Conservation (phyloP, 2,797 vertebrate species). For the Crenuchus spilurus region DNA sequence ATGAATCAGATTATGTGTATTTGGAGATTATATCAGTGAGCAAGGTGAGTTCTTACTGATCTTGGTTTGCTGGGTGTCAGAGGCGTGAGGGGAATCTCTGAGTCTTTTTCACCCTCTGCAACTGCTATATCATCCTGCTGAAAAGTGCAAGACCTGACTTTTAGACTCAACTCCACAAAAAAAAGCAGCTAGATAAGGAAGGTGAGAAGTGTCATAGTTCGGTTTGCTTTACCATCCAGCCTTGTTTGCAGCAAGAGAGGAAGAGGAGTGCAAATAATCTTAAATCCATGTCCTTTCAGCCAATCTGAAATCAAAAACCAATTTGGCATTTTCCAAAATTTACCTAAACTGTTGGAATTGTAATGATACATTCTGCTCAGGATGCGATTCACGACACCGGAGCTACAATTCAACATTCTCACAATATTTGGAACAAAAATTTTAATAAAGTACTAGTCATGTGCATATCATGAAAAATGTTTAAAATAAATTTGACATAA, state of each 20-base stretch:
- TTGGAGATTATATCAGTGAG: conserved; percentile 23
- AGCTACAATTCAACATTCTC: no score
- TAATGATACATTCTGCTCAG: no score
- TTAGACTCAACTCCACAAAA: background rate
- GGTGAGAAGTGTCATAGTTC: background rate
- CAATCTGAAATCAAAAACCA: conserved; percentile 59
- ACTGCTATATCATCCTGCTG: conserved; percentile 65
- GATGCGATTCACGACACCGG: no score
- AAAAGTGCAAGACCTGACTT: conserved; percentile 14
- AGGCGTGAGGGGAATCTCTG: conserved; percentile 63
- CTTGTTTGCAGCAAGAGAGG: conserved; percentile 73
- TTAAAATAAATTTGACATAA: no score
- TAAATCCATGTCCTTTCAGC: conserved; percentile 74
- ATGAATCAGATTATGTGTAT: conserved; percentile 8
- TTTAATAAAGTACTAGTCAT: no score
- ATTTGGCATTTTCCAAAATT: no score
- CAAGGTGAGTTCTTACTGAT: conserved; percentile 61
- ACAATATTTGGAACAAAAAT: no score
- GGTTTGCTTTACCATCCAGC: conserved; percentile 74
- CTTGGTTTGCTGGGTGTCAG: conserved; percentile 61
- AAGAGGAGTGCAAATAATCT: conserved; percentile 77
- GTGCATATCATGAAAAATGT: no score
- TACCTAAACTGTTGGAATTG: no score
- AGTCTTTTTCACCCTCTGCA: conserved; percentile 57
- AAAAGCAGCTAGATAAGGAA: background rate